phyloP scores from a whole-genome alignment of 2,113 vertebrate genomes.

The Eidolon helvum region DNA sequence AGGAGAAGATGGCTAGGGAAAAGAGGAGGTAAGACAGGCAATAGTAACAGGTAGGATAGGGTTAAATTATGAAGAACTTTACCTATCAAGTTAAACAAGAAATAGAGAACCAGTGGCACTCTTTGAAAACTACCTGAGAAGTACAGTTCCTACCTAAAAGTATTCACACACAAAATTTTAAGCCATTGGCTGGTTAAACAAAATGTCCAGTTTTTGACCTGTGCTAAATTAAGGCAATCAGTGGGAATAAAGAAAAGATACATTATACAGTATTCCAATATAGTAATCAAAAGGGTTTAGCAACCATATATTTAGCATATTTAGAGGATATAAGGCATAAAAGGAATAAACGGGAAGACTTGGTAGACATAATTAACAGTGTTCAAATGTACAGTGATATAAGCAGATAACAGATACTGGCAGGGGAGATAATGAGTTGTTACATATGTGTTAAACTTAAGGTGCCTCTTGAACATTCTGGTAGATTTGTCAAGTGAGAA shows the following conservation, averaged over 20 bases:
- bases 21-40: neutral
- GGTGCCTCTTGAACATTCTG: neutral
- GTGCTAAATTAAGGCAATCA: neutral
- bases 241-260: slow-evolving; percentile 14
- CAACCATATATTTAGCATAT: neutral
- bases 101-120: neutral
- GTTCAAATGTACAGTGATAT: neutral
- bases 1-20: neutral
- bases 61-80: neutral
- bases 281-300: neutral
- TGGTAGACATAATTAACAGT: neutral
- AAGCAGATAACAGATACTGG: neutral
- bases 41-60: neutral
- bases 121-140: neutral
- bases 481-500: neutral
- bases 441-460: neutral
- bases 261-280: neutral
- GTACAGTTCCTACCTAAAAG: neutral
- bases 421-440: neutral
- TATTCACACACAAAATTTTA: slow-evolving; percentile 12
- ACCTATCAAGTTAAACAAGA: neutral
- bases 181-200: neutral
- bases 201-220: neutral
- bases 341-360: neutral
- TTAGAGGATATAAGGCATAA: neutral